Evolutionary conservation across 1,140 invertebrate genomes (phyloP), one percentile per base, ranked within the genome.

Genomic region (Rhizoglyphus robini): DNA sequence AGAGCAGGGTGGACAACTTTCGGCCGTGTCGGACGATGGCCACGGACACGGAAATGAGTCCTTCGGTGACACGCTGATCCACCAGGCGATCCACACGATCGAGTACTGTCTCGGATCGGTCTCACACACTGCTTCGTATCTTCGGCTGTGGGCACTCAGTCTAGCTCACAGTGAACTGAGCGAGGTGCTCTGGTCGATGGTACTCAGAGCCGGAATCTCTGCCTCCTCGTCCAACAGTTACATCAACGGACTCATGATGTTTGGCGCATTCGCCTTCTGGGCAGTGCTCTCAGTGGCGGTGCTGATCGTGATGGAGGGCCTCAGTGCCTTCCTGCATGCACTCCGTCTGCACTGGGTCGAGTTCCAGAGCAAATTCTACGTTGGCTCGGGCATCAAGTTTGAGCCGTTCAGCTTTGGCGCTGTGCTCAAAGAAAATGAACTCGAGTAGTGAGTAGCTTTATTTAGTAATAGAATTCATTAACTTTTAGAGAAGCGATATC

Each of bases 261-360:
- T 84, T 72, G 66, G 86, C 4, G 77, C 87, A 1, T 97, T 96
- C 76, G 83, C 81, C 20, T 81, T 82, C 54, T 97, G 92, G 88
- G 84, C 88, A 18, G 77, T 84, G 63, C 84, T 93, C 71, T 90
- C 90, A 8, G 74, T 97, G 57, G 84, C 84, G 73, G 86, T 94
- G 78, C 80, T 97, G 67, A 83, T 96, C 62, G 77, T 91, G 75
- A 93, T 97, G 94, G 94, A 98, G 81, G 95, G 95, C 2, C 79
- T 98, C 0, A 96, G 92, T 31, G 95, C 95, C 54, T 98, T 98
- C 79, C 81, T 98, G 63, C 95, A 98, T 74, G 95, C 93, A 1
- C 83, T 98, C 64, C 88, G 94, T 81, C 81, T 99, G 66, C 96
- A 99, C 78, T 99, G 95, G 95, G 83, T 85, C 67, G 83, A 84